Evolutionary conservation across 2,888 invertebrate species (phyloP), one percentile per base, ranked within the genome.

Genomic region (Ganaspis brasiliensis): DNA sequence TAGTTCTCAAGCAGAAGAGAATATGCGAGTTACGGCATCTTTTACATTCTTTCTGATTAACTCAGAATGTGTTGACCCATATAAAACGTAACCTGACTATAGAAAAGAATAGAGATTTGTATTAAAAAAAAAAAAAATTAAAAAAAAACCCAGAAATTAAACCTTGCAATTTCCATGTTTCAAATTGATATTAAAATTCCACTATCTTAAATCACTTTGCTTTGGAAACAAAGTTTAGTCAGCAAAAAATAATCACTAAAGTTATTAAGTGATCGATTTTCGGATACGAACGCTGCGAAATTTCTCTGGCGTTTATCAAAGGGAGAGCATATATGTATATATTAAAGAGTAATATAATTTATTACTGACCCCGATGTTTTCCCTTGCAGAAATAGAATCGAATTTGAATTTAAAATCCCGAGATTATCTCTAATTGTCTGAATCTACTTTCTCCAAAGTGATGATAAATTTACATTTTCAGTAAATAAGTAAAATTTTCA

Each of bases 321-420:
- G 26, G 12, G 10, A 24, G 14, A 56, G 56, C 21, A 26, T 21
- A 56, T 21, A 55, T 21, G n/a, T 16, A 52, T 52, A 52, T 21
- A 55, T 21, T 56, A 56, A 56, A 56, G 21, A 56, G 12, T 56
- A 56, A 56, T 21, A 21, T 56, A 56, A 56, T 56, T 21, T 56
- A 56, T 56, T 56, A 21, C 56, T 56, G 56, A 56, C 26, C 56
- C 40, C 19, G 21, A 63, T 40, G 37, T 63, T 40, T 21, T 45
- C 45, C 24, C 14, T 63, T 40, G 2, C 24, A 21, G n/a, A 24
- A 67, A 67, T 67, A 67, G 45, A n/a, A 12, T 45, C 8, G 3
- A 40, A 45, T 45, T 67, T 40, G 21, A 67, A 67, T 67, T 19
- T 19, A 37, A 61, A 59, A 59, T 35, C 8, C 8, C 9, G 14